Evolutionary conservation across 2,797 vertebrate genomes (phyloP).

Genomic region (Tiaroga cobitis): DNA sequence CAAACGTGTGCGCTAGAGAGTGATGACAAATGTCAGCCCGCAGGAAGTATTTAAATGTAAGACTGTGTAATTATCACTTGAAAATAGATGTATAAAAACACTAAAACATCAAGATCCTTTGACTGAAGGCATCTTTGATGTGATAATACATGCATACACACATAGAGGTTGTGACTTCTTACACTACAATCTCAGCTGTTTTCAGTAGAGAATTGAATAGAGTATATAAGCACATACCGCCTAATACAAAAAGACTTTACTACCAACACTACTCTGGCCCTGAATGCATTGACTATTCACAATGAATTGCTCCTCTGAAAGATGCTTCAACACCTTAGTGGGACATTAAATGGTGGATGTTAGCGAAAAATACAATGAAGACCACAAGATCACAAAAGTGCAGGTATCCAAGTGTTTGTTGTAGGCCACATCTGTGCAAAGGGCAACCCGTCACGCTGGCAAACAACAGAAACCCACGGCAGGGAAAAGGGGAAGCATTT

Average conservation of each 20-base stretch:
- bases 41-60: constrained; percentile 18
- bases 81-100: constrained; percentile 43
- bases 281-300: not conserved
- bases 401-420: constrained; percentile 18
- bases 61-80: constrained; percentile 60
- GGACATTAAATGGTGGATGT: constrained; percentile 1
- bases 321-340: not conserved
- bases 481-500: constrained; percentile 67
- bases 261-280: not conserved
- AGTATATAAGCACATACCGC: constrained; percentile 2
- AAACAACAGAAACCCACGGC: constrained; percentile 67
- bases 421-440: constrained; percentile 45
- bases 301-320: not conserved
- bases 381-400: constrained; percentile 1
- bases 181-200: not conserved
- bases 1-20: not conserved
- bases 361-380: not conserved
- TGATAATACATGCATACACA: constrained; percentile 25
- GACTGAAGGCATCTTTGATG: constrained; percentile 6
- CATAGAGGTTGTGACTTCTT: constrained; percentile 15
- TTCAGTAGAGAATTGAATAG: not conserved
- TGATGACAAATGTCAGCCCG: not conserved
- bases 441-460: constrained; percentile 50
- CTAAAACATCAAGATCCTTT: constrained; percentile 32
- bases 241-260: not conserved